Base-by-base conservation (phyloP, 2,888 invertebrate species). In the Thereva nobilitata region DNA sequence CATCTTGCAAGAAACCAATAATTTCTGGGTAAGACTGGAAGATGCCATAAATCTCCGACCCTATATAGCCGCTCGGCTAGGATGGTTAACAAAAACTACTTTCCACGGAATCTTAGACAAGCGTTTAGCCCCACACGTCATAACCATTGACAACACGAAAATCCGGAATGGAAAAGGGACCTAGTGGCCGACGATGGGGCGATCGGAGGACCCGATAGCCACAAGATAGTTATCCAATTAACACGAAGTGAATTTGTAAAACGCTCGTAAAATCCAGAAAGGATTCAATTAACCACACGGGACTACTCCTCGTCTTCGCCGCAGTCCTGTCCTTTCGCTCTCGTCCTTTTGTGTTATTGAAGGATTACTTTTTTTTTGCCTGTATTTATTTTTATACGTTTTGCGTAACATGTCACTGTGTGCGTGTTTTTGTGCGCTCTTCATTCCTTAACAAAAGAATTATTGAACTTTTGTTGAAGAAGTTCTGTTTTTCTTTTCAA, bases 181-280 rank as follows among this genome's bases (percentile, higher is more conserved):
- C 4, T 23, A 44, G n/a, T 40, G 23, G 37, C 40, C 47, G 40
- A 55, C 45, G 45, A 64, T 44, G 37, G 23, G 49, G 9, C 42
- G 49, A 56, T 56, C 56, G 50, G 42, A 47, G 37, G n/a, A 12
- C 38, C 47, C 54, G 64, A 53, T 54, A 23, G 7, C n/a, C 37
- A 38, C 10, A 37, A 55, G 50, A 65, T 66, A 66, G 56, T 66
- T 66, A 66, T 66, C 66, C 66, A 66, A 66, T 66, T 66, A 66
- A 66, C 66, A 66, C 52, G 57, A 57, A 57, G 57, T 42, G 66
- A 66, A 66, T 66, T 66, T 66, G 66, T 66, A 66, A 66, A 66
- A 66, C 37, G 57, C 42, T 66, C 66, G 44, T 66, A 66, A 66
- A 66, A 66, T 66, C 38, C 34, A 50, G 57, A 66, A 66, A 66